Conservation (phyloP, 2,888 invertebrate genomes). For the Lepidocyrtoides sp. region DNA sequence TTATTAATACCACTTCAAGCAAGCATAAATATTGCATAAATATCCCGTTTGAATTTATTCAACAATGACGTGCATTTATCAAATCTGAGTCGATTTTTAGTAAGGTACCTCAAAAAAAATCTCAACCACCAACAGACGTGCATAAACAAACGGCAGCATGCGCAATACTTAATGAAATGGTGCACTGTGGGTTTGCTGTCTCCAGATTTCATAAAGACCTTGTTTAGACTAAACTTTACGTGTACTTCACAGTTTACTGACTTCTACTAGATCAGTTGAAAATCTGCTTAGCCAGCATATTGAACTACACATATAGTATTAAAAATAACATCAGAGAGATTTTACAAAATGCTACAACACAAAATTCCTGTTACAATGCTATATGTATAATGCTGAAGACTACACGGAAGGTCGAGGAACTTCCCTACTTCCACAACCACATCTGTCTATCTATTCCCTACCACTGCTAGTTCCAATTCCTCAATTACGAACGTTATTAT, state of each 20-base stretch:
- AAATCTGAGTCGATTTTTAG: no score
- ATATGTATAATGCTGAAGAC: conserved; percentile 8
- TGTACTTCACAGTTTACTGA: conserved; percentile 24
- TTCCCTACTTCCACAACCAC: not conserved
- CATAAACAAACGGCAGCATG: no score
- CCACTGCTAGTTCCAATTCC: conserved; percentile 22
- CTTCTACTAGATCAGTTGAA: no score
- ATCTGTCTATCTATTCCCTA: not conserved
- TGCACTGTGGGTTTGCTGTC: not conserved
- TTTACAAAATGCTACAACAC: no score
- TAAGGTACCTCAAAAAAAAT: no score
- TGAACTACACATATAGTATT: not conserved
- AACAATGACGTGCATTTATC: no score
- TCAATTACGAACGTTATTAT: conserved; percentile 8
- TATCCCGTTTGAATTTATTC: no score
- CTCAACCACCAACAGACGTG: no score
- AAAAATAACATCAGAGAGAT: not conserved
- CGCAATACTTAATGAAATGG: not conserved
- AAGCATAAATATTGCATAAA: no score
- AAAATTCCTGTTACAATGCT: no score
- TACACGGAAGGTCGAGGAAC: conserved; percentile 70
- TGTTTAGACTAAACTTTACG: not conserved
- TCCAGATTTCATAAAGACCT: not conserved
- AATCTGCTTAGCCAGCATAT: not conserved
- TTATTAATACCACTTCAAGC: no score